Evolutionary conservation across 1,140 invertebrate species (phyloP), one percentile per base, ranked within the genome.

Genomic region (Neomicropteryx cornuta): DNA sequence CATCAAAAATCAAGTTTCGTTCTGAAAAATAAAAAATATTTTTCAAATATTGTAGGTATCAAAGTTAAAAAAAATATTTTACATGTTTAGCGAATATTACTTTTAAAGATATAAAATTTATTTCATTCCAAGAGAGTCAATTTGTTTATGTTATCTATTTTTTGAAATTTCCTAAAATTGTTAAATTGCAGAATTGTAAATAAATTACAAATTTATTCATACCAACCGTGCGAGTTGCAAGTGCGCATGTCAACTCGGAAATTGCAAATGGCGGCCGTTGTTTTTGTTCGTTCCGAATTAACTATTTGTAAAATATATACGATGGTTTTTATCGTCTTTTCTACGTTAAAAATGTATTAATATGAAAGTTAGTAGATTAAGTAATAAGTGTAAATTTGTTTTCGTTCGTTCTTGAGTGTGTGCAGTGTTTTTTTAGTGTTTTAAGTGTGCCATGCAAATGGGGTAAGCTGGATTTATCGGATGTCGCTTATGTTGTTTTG

Each of bases 211-310:
- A 27, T 27, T 32, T 32, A 32, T 14, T 6, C 18, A 6, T 6
- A 32, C n/a, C 59, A 58, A 53, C 52, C 55, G 23, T 17, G 45
- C 55, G 57, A 62, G 53, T 59, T 58, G 37, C 34, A 19, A 66
- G 59, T 66, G 66, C 66, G 66, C 66, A 68, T 67, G 66, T 68
- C 66, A 68, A 65, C 54, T 64, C 60, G 62, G 63, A 65, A 65
- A 66, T 66, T 67, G 66, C 66, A 68, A 68, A 68, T 68, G 66
- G 64, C 64, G 63, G 57, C 64, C 64, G 64, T 68, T 68, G 66
- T 68, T 68, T 67, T 68, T 68, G 64, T 67, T 64, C 62, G 62
- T 62, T 63, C 62, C 61, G 63, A 65, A 63, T 55, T 63, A 64
- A 61, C 56, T 64, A 66, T 66, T 66, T 65, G 64, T 68, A 66